A percentile compares a stretch with the other conserved stretches of the same genome.
These are phyloP conservation scores for Stramonita haemastoma DNA, from an alignment of 2,888 invertebrate genomes.

Conservation along the genomic window DNA sequence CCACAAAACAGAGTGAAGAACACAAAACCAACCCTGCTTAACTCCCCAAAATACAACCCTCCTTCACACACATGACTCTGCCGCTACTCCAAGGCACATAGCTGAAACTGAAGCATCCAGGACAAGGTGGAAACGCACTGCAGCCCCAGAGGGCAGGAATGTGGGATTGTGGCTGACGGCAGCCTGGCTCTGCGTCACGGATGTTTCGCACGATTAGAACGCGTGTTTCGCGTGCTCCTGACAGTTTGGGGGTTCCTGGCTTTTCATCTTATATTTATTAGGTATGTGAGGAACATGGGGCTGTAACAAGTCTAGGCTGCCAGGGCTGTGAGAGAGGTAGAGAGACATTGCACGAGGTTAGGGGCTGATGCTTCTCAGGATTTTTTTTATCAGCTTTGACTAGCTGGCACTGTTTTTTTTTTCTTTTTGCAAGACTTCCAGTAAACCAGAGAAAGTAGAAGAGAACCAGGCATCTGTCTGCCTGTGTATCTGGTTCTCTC, in stretches of 20 bases:
- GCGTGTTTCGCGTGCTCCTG: slow-evolving; percentile 41
- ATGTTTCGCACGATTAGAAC: slow-evolving; percentile 49
- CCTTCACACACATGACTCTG: neutral
- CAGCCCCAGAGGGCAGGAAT: slow-evolving; percentile 36
- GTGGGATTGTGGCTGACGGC: slow-evolving; percentile 42
- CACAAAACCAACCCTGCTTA: neutral
- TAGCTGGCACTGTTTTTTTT: too few relatives aligned
- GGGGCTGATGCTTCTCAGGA: too few relatives aligned
- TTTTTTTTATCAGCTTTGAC: too few relatives aligned
- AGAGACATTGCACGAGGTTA: neutral
- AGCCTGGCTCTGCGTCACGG: slow-evolving; percentile 45
- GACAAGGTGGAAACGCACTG: slow-evolving; percentile 26
- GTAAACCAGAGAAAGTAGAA: too few relatives aligned
- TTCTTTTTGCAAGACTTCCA: too few relatives aligned
- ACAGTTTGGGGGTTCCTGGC: slow-evolving; percentile 43
- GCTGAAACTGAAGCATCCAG: neutral
- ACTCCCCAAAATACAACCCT: neutral
- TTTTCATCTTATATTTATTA: slow-evolving; percentile 51
- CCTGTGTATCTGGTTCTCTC: too few relatives aligned
- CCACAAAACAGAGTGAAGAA: too few relatives aligned
- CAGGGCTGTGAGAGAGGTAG: neutral
- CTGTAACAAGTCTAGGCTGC: slow-evolving; percentile 37
- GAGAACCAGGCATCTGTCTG: too few relatives aligned
- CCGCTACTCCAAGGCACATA: neutral
- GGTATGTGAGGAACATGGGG: slow-evolving; percentile 46